A percentile compares a stretch with the other conserved stretches of the same genome.
These are phyloP conservation scores for Trichopria drosophilae DNA, from an alignment of 2,888 invertebrate genomes.

Conservation along the genomic window DNA sequence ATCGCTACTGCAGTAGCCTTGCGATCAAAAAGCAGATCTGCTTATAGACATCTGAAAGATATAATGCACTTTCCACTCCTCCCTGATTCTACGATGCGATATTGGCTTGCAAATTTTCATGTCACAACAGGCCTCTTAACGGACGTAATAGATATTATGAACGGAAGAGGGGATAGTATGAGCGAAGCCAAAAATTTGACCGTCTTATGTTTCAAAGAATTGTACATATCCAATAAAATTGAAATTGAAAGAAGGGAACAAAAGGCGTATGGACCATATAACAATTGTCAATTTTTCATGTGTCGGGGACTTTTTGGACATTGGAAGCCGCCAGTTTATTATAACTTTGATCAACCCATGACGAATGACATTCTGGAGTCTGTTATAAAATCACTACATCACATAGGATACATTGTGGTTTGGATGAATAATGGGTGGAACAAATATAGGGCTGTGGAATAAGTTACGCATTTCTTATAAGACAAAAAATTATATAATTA, in stretches of 20 bases:
- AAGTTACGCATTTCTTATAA: constrained; percentile 10
- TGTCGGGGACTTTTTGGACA: constrained; percentile 26
- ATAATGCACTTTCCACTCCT: constrained; percentile 30
- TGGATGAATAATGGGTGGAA: constrained; percentile 19
- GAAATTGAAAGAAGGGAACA: constrained; percentile 16
- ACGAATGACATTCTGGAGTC: constrained; percentile 24
- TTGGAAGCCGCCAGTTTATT: constrained; percentile 36
- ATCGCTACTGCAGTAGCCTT: no score
- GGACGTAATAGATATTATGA: constrained; percentile 25
- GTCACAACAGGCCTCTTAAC: constrained; percentile 22
- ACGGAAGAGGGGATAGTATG: constrained; percentile 19
- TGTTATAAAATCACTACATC: constrained; percentile 25
- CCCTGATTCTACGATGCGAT: constrained; percentile 21
- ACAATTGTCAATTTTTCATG: constrained; percentile 22
- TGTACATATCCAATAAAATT: constrained; percentile 18
- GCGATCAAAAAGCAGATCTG: no score
- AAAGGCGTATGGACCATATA: constrained; percentile 19
- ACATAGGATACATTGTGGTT: constrained; percentile 29
- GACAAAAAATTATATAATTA: constrained; percentile 3
- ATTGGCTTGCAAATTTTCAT: constrained; percentile 22
- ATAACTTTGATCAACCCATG: constrained; percentile 24
- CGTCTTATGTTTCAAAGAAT: constrained; percentile 28
- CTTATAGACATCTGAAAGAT: no score
- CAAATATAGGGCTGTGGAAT: background rate
- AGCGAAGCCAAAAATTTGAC: constrained; percentile 25